Evolutionary conservation across 2,113 vertebrate genomes (phyloP).

Genomic region (Erythrocercus mccallii): DNA sequence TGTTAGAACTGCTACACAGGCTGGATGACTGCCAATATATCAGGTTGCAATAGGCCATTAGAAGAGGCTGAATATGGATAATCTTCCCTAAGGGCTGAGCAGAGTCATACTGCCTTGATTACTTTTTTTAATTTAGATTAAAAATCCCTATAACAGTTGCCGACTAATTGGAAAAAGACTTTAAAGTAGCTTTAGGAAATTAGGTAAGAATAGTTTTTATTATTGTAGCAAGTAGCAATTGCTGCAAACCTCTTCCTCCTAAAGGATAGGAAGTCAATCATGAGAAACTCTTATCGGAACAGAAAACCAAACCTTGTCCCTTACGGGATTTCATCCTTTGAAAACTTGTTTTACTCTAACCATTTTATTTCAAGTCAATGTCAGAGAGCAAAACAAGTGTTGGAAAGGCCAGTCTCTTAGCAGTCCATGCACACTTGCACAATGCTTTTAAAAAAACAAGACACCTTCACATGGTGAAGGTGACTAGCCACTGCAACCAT

Average conservation of each 20-base stretch:
- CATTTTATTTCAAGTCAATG: background rate
- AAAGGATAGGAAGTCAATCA: background rate
- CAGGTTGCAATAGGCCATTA: conserved; percentile 44
- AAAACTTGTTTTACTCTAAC: background rate
- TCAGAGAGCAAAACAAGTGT: background rate
- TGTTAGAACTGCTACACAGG: background rate
- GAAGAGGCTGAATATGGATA: conserved; percentile 41
- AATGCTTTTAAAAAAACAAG: background rate
- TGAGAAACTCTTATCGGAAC: background rate
- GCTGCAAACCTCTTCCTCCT: conserved; percentile 2
- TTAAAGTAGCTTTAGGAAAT: conserved; percentile 56
- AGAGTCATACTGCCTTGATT: conserved; percentile 57
- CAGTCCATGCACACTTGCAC: background rate
- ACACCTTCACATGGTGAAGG: background rate
- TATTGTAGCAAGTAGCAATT: background rate
- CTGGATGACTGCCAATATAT: conserved; percentile 2
- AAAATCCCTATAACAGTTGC: conserved; percentile 46
- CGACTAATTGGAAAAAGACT: conserved; percentile 58
- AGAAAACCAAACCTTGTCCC: background rate
- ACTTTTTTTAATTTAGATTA: conserved; percentile 62
- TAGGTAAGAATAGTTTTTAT: conserved; percentile 58
- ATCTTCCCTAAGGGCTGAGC: conserved; percentile 40
- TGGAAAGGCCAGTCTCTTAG: background rate
- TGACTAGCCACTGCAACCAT: background rate
- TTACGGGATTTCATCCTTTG: background rate